Evolutionary conservation across 1,140 invertebrate species (phyloP).

Genomic region (Plodia interpunctella): DNA sequence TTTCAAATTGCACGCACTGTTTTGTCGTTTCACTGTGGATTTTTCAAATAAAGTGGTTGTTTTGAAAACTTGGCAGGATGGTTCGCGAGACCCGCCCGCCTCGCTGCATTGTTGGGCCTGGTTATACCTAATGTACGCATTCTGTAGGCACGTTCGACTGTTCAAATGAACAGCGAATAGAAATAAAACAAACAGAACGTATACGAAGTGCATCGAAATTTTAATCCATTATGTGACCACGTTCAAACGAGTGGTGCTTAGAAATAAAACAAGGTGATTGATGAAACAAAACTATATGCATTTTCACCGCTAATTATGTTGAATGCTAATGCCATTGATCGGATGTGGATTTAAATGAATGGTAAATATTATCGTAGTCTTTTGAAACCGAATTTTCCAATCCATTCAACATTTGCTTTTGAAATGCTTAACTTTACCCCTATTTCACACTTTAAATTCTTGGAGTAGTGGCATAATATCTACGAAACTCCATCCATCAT

Average conservation of each 20-base stretch:
- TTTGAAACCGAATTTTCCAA: no score
- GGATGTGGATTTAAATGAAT: no score
- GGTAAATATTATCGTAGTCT: no score
- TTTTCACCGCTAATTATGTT: no score
- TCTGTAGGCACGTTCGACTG: constrained; percentile 3
- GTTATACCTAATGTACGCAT: constrained; percentile 7
- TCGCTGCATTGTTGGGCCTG: constrained; percentile 48
- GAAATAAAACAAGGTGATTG: no score
- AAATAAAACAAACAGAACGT: not conserved
- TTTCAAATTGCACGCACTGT: constrained; percentile 57
- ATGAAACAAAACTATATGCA: no score
- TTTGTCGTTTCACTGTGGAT: constrained; percentile 63
- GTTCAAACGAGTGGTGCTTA: no score
- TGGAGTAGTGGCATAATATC: not conserved
- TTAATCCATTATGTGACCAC: no score
- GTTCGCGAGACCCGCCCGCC: constrained; percentile 39
- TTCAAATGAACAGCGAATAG: not conserved
- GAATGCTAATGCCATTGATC: no score
- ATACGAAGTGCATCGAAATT: not conserved
- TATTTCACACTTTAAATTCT: no score
- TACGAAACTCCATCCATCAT: not conserved
- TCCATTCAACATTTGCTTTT: no score
- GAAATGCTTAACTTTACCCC: no score
- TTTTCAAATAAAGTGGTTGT: constrained; percentile 69
- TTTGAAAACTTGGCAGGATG: constrained; percentile 57